These are phyloP conservation scores for Pollenia labialis DNA, from an alignment of 2,888 invertebrate genomes.

Conservation along the genomic window DNA sequence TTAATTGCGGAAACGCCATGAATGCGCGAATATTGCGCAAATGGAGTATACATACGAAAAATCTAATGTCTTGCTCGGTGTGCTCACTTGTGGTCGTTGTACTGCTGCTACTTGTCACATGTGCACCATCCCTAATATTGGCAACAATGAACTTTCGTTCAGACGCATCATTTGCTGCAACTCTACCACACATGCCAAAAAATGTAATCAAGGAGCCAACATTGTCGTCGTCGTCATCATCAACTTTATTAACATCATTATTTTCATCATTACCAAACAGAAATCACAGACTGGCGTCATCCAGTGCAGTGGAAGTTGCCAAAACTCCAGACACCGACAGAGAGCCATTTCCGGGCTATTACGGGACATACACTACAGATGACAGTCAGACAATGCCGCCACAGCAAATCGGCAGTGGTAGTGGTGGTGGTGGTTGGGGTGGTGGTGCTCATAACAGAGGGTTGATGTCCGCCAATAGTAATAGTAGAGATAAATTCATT, in stretches of 20 bases:
- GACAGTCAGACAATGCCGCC: conserved; percentile 63
- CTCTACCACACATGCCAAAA: conserved; percentile 69
- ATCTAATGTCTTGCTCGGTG: conserved; percentile 83
- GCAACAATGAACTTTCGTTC: conserved; percentile 72
- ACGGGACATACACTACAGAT: conserved; percentile 63
- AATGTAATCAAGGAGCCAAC: conserved; percentile 64
- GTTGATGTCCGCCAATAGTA: conserved; percentile 58
- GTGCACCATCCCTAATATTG: conserved; percentile 78
- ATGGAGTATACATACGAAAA: conserved; percentile 85
- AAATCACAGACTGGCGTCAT: conserved; percentile 69
- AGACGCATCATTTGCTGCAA: conserved; percentile 70
- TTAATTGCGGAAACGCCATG: conserved; percentile 82
- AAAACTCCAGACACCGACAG: conserved; percentile 57
- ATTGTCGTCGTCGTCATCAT: conserved; percentile 70
- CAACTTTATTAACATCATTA: conserved; percentile 52
- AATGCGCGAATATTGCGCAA: conserved; percentile 85
- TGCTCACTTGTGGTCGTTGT: conserved; percentile 82
- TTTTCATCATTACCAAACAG: conserved; percentile 68
- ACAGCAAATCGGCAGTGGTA: conserved; percentile 70
- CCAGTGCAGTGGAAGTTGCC: conserved; percentile 56
- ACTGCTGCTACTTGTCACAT: conserved; percentile 83
- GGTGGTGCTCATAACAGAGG: conserved; percentile 67
- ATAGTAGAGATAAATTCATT: conserved; percentile 63
- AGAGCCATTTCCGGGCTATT: conserved; percentile 70
- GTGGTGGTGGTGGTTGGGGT: conserved; percentile 77